These are phyloP conservation scores for Ctenochaetus hawaiiensis DNA, from an alignment of 2,797 vertebrate genomes.

Conservation along the genomic window DNA sequence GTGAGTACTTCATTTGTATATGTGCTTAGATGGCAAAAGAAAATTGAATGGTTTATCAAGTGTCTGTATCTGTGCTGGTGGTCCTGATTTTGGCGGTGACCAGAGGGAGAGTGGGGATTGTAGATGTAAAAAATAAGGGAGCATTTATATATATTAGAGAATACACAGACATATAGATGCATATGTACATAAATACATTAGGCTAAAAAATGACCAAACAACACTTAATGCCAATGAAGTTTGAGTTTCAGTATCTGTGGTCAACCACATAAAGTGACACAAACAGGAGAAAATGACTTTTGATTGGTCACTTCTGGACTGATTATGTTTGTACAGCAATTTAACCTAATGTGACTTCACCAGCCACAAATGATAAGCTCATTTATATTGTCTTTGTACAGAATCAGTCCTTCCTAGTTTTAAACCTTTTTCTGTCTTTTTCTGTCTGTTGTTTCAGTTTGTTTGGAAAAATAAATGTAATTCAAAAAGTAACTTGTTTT, in stretches of 20 bases:
- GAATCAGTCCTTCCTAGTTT: not conserved
- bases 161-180: too few species aligned
- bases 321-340: not conserved
- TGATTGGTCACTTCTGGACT: not conserved
- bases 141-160: too few species aligned
- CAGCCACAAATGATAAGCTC: not conserved
- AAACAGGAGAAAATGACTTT: not conserved
- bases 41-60: constrained; percentile 52
- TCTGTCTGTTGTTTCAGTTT: not conserved
- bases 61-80: constrained; percentile 41
- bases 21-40: constrained; percentile 48
- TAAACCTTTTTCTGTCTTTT: not conserved
- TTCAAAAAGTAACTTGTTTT: not conserved
- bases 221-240: too few species aligned
- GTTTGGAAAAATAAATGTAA: not conserved
- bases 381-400: not conserved
- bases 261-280: too few species aligned
- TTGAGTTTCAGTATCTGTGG: too few species aligned
- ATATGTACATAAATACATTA: too few species aligned
- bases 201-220: too few species aligned
- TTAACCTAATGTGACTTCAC: not conserved
- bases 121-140: too few species aligned
- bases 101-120: not conserved
- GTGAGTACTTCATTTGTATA: constrained; percentile 65
- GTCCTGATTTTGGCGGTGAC: constrained; percentile 57